Base-by-base conservation (phyloP, 2,113 vertebrate genomes). In the Apteryx owenii region DNA sequence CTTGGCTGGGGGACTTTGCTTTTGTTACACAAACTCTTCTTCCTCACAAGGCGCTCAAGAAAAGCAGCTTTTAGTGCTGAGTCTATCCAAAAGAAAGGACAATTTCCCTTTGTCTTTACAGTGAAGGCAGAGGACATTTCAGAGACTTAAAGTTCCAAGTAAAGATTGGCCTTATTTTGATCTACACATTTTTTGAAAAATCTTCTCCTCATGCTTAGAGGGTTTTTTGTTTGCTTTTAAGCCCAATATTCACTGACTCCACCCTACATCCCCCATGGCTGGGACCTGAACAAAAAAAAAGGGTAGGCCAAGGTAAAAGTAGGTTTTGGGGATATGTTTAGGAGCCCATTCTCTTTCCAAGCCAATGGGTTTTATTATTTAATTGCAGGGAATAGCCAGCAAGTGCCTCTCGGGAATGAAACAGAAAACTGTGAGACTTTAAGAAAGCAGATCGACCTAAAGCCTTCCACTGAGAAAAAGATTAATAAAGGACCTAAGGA, bases 401-500 rank as follows among this genome's bases (percentile, higher is more conserved):
- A 98, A 97, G 97, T 98, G 97, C 97, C 98, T 97, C 91, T 97
- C 93, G 97, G 97, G 97, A 98, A 88, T 90, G 97, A 98, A 97
- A 95, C 51, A 82, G 98, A 98, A 92, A 97, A 68, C 89, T 97
- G 94, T 90, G 98, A 98, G 91, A 93, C 92, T 85, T 96, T 98
- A 77, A 98, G 97, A 97, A 98, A 98, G 77, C 95, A 97, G 73
- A 79, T 90, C 77, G 97, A 97, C 38, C 25, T 95, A 81, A 98
- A 97, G 70, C 81, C 97, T 93, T 96, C 98, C 56, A 95, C 78
- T 16, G 98, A 98, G 85, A 98, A 98, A 97, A 97, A 95, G 90
- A 90, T 91, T 46, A 98, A 92, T 88, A 97, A 92, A 88, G 94
- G 85, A 19, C 54, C 95, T 80, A 98, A 97, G 95, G 98, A 98